Conservation (phyloP, 2,797 vertebrate genomes). For the Stomatorhinus walkeri region DNA sequence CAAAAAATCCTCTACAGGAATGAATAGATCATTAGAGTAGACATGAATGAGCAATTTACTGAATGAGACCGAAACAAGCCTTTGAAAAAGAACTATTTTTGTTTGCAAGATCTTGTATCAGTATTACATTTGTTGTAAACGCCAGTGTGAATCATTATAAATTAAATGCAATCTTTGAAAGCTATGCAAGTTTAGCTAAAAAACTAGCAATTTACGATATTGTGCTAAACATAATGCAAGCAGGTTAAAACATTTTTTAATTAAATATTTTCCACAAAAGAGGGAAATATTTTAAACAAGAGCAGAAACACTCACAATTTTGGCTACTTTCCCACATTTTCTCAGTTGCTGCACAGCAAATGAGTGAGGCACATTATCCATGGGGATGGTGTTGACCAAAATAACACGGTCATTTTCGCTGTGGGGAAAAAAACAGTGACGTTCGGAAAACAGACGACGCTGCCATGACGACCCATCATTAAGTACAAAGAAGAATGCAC, state of each 20-base stretch:
- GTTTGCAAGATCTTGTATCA: neutral
- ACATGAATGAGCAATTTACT: neutral
- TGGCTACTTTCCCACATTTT: conserved; percentile 87
- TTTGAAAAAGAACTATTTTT: neutral
- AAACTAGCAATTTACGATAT: neutral
- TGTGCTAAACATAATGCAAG: neutral
- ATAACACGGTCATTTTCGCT: conserved; percentile 88
- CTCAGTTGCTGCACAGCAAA: conserved; percentile 89
- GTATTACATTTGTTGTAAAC: neutral
- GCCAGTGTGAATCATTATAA: neutral
- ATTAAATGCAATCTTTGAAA: neutral
- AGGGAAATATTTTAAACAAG: neutral
- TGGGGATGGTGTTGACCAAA: conserved; percentile 78
- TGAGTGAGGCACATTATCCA: conserved; percentile 87
- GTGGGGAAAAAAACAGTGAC: conserved; percentile 31
- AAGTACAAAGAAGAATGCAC: neutral
- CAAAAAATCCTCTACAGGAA: neutral
- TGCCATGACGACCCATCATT: neutral
- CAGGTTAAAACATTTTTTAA: neutral
- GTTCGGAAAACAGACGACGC: neutral
- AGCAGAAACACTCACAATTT: conserved; percentile 71
- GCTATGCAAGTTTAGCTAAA: neutral
- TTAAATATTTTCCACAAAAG: neutral
- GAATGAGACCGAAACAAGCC: neutral
- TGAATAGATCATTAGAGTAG: neutral